These are phyloP conservation scores for Cistogaster globosa DNA, from an alignment of 2,888 invertebrate genomes.

Conservation along the genomic window DNA sequence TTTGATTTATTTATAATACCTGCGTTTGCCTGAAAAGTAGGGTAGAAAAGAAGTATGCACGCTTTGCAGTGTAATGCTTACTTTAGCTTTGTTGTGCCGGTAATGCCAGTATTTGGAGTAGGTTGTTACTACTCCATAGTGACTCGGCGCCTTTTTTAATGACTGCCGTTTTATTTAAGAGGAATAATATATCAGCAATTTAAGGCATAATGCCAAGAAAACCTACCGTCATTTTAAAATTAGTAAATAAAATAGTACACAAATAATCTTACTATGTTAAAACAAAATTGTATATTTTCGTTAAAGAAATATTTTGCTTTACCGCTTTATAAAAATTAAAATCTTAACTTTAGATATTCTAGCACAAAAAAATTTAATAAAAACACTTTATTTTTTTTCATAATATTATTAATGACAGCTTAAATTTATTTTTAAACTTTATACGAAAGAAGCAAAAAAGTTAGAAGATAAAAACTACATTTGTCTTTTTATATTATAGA, in stretches of 20 bases:
- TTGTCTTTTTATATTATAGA: conserved; percentile 6
- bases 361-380: conserved; percentile 20
- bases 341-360: conserved; percentile 30
- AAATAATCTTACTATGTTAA: no score
- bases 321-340: neutral
- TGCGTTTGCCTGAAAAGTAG: no score
- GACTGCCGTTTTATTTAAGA: no score
- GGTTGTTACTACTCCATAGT: neutral
- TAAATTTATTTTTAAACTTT: conserved; percentile 58
- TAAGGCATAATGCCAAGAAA: no score
- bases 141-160: no score
- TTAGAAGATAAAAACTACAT: neutral
- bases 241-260: no score
- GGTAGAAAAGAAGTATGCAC: no score
- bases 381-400: conserved; percentile 18
- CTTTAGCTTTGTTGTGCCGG: neutral
- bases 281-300: neutral
- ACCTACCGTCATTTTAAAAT: no score
- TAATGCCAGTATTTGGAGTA: no score
- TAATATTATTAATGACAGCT: conserved; percentile 68
- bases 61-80: no score
- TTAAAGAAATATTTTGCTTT: neutral
- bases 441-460: conserved; percentile 9
- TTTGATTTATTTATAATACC: no score
- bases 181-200: neutral